A percentile compares a stretch with the other conserved stretches of the same genome.
These are phyloP conservation scores for Nematolebias whitei DNA, from an alignment of 2,113 vertebrate species.

Conservation along the genomic window DNA sequence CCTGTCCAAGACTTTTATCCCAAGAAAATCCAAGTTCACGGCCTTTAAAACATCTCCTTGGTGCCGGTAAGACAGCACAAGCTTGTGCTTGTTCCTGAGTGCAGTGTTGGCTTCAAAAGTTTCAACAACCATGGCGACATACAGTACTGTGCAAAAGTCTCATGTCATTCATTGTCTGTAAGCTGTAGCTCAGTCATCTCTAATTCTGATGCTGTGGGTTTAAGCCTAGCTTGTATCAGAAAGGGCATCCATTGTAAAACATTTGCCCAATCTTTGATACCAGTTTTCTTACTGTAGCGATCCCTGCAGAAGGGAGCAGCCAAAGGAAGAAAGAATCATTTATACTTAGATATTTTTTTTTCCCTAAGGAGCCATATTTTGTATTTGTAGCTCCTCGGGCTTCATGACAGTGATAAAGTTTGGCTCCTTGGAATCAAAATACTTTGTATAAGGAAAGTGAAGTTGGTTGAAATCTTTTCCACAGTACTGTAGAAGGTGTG, in stretches of 20 bases:
- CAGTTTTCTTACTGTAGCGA: no score
- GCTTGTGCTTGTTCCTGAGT: constrained; percentile 53
- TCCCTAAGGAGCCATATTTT: not conserved
- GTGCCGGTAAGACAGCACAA: constrained; percentile 67
- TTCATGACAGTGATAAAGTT: no score
- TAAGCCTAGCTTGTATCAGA: no score
- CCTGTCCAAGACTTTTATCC: constrained; percentile 35
- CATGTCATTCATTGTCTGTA: not conserved
- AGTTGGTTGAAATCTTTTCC: not conserved
- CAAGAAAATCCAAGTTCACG: constrained; percentile 44
- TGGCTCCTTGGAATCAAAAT: not conserved
- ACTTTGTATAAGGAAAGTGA: not conserved
- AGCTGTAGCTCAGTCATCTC: no score
- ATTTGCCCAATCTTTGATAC: no score
- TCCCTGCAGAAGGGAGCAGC: no score
- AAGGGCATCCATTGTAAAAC: no score
- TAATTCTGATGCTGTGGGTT: no score
- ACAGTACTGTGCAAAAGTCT: constrained; percentile 3
- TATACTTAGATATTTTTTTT: not conserved
- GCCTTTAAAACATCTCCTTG: constrained; percentile 36
- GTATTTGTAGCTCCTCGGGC: no score
- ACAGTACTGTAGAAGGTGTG: constrained; percentile 7
- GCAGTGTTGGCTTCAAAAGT: constrained; percentile 53
- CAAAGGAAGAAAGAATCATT: no score
- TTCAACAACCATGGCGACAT: constrained; percentile 14